A percentile compares a stretch with the other conserved stretches of the same genome.
Conservation (phyloP, 1,140 invertebrate genomes). For the Camponotus floridanus region DNA sequence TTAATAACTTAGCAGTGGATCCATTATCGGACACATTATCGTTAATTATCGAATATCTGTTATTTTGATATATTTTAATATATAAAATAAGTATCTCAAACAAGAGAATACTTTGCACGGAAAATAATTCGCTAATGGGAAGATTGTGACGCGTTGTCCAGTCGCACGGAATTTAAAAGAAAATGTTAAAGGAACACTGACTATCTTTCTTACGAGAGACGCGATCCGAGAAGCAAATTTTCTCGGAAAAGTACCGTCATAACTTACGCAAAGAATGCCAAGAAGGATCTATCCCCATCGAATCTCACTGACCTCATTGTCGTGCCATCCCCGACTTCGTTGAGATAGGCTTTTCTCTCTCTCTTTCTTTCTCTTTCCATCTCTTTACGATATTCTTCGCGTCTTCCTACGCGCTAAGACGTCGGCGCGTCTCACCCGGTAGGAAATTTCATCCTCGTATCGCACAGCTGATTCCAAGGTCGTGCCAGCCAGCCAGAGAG, state of each 20-base stretch:
- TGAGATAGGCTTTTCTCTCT: background rate
- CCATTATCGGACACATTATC: background rate
- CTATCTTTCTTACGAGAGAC: conserved; percentile 15
- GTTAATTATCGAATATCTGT: conserved; percentile 23
- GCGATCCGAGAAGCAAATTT: conserved; percentile 47
- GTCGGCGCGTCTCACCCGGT: conserved; percentile 38
- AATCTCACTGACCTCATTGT: conserved; percentile 54
- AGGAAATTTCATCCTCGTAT: conserved; percentile 61
- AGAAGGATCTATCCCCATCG: conserved; percentile 37
- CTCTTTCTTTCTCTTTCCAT: background rate
- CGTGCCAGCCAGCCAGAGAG: conserved; percentile 23
- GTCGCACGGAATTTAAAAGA: conserved; percentile 7
- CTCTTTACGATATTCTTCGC: conserved; percentile 41
- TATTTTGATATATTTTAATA: conserved; percentile 1
- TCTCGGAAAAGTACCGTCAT: conserved; percentile 27
- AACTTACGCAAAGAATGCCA: conserved; percentile 44
- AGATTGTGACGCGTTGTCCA: background rate
- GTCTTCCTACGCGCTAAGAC: conserved; percentile 43
- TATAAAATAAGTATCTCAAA: conserved; percentile 1
- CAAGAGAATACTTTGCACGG: background rate
- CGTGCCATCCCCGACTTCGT: conserved; percentile 55
- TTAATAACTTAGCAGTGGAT: conserved; percentile 17
- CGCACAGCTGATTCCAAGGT: conserved; percentile 62
- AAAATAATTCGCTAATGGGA: background rate
- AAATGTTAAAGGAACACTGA: background rate